phyloP scores from a whole-genome alignment of 2,113 vertebrate species.

The Crotalus horridus region DNA sequence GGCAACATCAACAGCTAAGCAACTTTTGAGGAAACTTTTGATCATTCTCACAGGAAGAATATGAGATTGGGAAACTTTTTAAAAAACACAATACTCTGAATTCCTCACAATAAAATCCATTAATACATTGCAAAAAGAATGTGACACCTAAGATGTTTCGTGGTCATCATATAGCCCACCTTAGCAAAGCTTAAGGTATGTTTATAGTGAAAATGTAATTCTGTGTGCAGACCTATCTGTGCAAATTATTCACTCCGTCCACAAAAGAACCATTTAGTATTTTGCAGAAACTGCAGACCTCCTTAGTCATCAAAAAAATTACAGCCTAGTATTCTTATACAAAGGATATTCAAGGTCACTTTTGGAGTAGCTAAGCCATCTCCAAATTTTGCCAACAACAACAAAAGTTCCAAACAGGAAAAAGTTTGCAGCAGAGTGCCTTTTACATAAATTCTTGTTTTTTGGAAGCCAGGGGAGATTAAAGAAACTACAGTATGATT shows the following conservation, averaged over 20 bases:
- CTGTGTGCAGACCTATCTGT: background rate
- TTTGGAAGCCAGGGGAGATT: slow-evolving; percentile 70
- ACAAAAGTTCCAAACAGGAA: slow-evolving; percentile 77
- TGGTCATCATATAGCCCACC: slow-evolving; percentile 30
- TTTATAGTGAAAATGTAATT: slow-evolving; percentile 51
- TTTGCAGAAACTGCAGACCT: slow-evolving; percentile 57
- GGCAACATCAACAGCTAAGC: background rate
- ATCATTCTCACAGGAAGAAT: background rate
- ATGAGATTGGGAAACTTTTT: background rate
- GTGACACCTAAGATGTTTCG: slow-evolving; percentile 25
- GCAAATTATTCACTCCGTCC: background rate
- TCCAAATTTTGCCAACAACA: slow-evolving; percentile 71
- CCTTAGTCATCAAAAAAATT: slow-evolving; percentile 72
- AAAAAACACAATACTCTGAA: fast-evolving
- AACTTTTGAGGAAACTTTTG: background rate
- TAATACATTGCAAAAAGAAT: slow-evolving; percentile 17
- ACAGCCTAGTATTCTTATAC: slow-evolving; percentile 67
- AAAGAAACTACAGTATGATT: slow-evolving; percentile 65
- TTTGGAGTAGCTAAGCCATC: slow-evolving; percentile 70
- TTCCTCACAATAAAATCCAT: background rate
- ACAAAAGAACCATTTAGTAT: slow-evolving; percentile 51
- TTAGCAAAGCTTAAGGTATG: slow-evolving; percentile 23
- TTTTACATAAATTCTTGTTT: slow-evolving; percentile 83
- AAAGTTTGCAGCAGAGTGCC: slow-evolving; percentile 71
- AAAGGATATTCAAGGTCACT: slow-evolving; percentile 78